Base-by-base conservation (phyloP, 2,113 vertebrate genomes). In the Nesogale talazaci region DNA sequence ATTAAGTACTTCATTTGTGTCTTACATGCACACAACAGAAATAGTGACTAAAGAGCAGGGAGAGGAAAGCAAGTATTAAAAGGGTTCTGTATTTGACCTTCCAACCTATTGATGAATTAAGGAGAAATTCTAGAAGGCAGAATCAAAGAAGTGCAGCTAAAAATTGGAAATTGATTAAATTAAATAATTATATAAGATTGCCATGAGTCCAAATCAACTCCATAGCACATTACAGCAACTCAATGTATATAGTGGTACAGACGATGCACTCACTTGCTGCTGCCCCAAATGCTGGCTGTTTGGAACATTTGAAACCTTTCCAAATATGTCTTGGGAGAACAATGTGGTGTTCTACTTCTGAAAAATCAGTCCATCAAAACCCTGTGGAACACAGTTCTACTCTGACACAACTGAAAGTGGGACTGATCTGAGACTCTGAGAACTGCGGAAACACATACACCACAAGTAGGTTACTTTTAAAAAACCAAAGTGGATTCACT, bases 61-160 rank as follows among this genome's bases (percentile, higher is more conserved):
- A 74, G 86, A 79, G 9, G 7, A 89, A 87, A 89, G 2, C 8
- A 25, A 83, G 46, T 52, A 52, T 52, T 52, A 52, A 12, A 52
- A 52, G 46, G 46, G 46, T 52, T 11, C 46, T 52, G 46, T 10
- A 52, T 52, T 52, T 12, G 46, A 52, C 10, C 46, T 52, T 52
- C 14, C 31, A 77, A 74, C 12, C 20, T 63, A 57, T 61, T 23
- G 27, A 25, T 42, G 38, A 75, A 75, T 75, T 75, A 38, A 75
- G 96, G 96, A 83, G 27, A 89, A 86, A 67, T 83, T 91, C 61
- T 72, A 81, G 29, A 83, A 88, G 86, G 46, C 46, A 52, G 46
- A 52, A 52, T 52, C 46, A 52, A 12, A 52, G 46, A 52, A 52
- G 46, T 52, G 46, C 46, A 52, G 10, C 46, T 52, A 52, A 52